Evolutionary conservation across 53 echinoderm and acorn worm genomes (phyloP).

Genomic region (Patiria pectinifera): DNA sequence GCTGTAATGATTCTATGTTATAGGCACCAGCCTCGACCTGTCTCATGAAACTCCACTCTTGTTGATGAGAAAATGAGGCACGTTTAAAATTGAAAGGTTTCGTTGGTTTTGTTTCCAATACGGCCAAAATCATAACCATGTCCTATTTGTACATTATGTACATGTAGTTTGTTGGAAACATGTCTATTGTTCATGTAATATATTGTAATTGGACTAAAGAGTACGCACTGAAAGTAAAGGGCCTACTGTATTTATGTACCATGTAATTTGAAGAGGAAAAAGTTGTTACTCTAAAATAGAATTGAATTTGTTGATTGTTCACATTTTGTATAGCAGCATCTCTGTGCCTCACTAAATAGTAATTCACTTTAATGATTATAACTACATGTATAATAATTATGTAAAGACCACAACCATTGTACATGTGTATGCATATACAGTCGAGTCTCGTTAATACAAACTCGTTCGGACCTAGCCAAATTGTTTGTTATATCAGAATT

Average conservation of each 20-base stretch:
- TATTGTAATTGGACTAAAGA: neutral
- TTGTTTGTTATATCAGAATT: no score
- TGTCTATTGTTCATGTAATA: neutral
- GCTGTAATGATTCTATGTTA: neutral
- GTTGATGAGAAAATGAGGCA: neutral
- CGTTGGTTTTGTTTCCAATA: neutral
- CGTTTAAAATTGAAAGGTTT: neutral
- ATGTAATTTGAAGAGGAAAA: neutral
- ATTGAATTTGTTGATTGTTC: neutral
- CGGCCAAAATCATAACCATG: neutral
- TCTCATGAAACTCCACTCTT: neutral
- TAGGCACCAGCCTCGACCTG: neutral
- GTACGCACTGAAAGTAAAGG: neutral
- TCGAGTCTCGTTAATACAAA: no score
- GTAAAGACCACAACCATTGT: no score
- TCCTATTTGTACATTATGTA: neutral
- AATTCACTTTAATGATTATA: neutral
- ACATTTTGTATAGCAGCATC: neutral
- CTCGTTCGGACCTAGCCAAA: no score
- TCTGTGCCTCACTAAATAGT: neutral
- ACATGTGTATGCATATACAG: no score
- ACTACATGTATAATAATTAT: no score
- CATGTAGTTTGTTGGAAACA: no score
- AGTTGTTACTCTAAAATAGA: neutral
- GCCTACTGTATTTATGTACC: neutral